Percentiles rank a stretch among this genome's conserved stretches.
phyloP scores from a whole-genome alignment of 2,797 vertebrate genomes.

The Geotrypetes seraphini region DNA sequence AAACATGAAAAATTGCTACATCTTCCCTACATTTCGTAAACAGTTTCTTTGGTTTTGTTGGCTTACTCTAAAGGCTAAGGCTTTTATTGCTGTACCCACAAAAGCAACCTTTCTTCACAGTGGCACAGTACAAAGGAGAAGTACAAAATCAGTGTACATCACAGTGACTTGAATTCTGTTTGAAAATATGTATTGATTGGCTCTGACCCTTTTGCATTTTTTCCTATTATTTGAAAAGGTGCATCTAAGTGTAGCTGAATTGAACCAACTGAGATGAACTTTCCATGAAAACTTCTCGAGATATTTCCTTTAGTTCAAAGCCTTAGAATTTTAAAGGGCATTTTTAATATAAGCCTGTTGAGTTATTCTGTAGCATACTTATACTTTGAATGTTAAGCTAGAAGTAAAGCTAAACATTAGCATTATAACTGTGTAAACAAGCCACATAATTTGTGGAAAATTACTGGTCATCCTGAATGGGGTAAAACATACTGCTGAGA shows the following conservation, averaged over 20 bases:
- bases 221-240: constrained; percentile 85
- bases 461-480: no score
- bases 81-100: constrained; percentile 49
- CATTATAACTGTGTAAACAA: no score
- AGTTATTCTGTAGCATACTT: constrained; percentile 55
- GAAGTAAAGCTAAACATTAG: constrained; percentile 40
- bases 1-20: constrained; percentile 27
- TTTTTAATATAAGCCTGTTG: constrained; percentile 78
- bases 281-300: constrained; percentile 75
- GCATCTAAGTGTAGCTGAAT: constrained; percentile 72
- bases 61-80: constrained; percentile 49
- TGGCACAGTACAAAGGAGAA: constrained; percentile 74
- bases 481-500: no score
- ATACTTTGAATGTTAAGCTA: constrained; percentile 50
- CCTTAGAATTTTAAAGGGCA: constrained; percentile 84
- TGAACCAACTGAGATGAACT: constrained; percentile 75
- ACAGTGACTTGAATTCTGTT: constrained; percentile 82
- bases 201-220: constrained; percentile 74
- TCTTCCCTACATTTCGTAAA: constrained; percentile 27
- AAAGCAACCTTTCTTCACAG: constrained; percentile 66
- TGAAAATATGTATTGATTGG: constrained; percentile 89
- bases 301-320: constrained; percentile 88
- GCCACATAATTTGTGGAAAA: no score
- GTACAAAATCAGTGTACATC: constrained; percentile 76
- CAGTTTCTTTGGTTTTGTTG: constrained; percentile 34